phyloP scores from a whole-genome alignment of 1,140 invertebrate genomes.

The Stegodyphus dumicola region DNA sequence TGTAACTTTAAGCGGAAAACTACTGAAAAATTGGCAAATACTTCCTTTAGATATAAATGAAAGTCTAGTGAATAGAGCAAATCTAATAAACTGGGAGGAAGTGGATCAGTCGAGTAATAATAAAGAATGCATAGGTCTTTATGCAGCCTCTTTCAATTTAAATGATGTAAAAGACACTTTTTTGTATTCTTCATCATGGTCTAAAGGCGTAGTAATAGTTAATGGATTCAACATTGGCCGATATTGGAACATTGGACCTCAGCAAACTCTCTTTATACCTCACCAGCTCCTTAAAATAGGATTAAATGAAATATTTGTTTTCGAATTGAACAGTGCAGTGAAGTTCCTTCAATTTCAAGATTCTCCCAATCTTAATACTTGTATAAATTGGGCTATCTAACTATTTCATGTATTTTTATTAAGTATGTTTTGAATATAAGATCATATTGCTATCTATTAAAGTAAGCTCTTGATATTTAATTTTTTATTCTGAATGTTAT shows the following conservation, averaged over 20 bases:
- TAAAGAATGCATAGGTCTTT: background rate
- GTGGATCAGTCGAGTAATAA: background rate
- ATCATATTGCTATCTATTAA: no score
- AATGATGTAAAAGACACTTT: slow-evolving; percentile 50
- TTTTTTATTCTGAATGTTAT: no score
- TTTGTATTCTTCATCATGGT: slow-evolving; percentile 39
- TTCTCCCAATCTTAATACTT: slow-evolving; percentile 6
- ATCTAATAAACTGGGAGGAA: background rate
- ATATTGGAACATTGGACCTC: slow-evolving; percentile 74
- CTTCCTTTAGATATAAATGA: slow-evolving; percentile 36
- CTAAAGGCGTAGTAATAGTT: slow-evolving; percentile 73
- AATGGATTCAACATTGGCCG: slow-evolving; percentile 77
- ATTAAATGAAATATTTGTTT: slow-evolving; percentile 39
- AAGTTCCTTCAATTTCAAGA: slow-evolving; percentile 28
- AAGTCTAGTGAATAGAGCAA: background rate
- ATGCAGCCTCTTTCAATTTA: background rate
- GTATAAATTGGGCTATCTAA: no score
- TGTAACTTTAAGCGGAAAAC: background rate
- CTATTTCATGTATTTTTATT: no score
- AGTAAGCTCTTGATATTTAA: no score
- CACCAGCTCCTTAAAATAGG: slow-evolving; percentile 62
- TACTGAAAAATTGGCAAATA: background rate
- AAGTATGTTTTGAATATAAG: no score
- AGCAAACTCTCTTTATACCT: slow-evolving; percentile 73
- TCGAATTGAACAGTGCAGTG: slow-evolving; percentile 43